These are phyloP conservation scores for Drosophila rhopaloa DNA, from an alignment of 1,140 invertebrate species.

Conservation along the genomic window DNA sequence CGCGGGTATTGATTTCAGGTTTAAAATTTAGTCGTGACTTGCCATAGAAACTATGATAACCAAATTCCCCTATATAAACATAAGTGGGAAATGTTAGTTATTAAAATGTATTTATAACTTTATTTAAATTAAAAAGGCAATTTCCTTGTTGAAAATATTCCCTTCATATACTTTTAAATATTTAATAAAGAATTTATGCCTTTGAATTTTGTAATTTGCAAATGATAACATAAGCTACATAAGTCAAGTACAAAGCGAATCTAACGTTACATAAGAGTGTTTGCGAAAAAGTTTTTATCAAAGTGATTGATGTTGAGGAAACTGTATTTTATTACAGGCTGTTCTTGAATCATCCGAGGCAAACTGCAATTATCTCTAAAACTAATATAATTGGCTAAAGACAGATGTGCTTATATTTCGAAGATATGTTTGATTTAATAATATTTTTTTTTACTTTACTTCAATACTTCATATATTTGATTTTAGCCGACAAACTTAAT, in stretches of 20 bases:
- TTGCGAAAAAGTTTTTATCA: conserved; percentile 25
- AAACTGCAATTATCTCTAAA: conserved; percentile 1
- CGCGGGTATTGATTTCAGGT: conserved; percentile 29
- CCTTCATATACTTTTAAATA: too few relatives aligned
- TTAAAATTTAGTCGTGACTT: conserved; percentile 42
- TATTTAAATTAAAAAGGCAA: too few relatives aligned
- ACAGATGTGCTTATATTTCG: background rate
- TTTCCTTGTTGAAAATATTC: too few relatives aligned
- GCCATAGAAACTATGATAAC: conserved; percentile 16
- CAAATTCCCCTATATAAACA: conserved; percentile 2
- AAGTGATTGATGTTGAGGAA: conserved; percentile 6
- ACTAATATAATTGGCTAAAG: conserved; percentile 2
- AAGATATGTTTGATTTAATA: background rate
- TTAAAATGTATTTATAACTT: too few relatives aligned
- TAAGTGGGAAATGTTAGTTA: conserved; percentile 2
- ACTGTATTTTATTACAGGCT: conserved; percentile 23
- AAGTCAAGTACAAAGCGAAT: conserved; percentile 9
- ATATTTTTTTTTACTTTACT: background rate
- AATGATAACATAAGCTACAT: background rate
- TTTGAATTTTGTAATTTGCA: too few relatives aligned
- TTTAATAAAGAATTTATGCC: too few relatives aligned
- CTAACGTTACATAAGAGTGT: conserved; percentile 19
- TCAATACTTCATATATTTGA: background rate
- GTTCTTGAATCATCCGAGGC: conserved; percentile 17
- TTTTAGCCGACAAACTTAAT: background rate